These are phyloP conservation scores for Bhutanitis thaidina DNA, from an alignment of 2,888 invertebrate genomes.

Conservation along the genomic window DNA sequence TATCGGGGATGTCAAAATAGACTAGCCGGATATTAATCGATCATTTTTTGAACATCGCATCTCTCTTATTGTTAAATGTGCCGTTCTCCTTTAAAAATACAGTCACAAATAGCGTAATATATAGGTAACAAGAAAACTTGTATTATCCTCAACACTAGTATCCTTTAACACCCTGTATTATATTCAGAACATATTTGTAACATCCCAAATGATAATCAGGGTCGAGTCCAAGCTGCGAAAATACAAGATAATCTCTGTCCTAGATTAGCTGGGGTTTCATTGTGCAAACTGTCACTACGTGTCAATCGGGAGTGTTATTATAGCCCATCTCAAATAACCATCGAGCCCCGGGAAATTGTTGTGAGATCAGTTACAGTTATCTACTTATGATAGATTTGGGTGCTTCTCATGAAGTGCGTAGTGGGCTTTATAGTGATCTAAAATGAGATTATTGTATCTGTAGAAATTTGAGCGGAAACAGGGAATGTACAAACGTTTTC, in stretches of 20 bases:
- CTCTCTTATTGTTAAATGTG: too few species aligned
- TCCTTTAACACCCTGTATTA: neutral
- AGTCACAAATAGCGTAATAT: too few species aligned
- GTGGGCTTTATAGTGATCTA: too few species aligned
- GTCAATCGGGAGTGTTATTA: conserved; percentile 1
- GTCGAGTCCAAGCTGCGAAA: neutral
- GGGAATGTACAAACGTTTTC: too few species aligned
- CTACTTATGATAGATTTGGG: neutral
- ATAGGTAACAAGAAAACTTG: too few species aligned
- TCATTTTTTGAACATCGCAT: too few species aligned
- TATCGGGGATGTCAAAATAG: too few species aligned
- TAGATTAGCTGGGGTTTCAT: conserved; percentile 4
- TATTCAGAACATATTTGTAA: neutral
- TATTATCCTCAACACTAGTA: neutral
- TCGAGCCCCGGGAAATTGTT: conserved; percentile 9
- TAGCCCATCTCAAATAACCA: conserved; percentile 2
- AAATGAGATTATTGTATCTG: too few species aligned
- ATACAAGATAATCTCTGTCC: conserved; percentile 2
- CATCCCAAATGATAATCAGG: conserved; percentile 1
- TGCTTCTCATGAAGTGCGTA: too few species aligned
- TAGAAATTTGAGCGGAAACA: too few species aligned
- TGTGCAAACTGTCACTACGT: neutral
- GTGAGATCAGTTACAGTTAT: conserved; percentile 4
- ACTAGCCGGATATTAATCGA: too few species aligned
- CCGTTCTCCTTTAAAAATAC: too few species aligned